A percentile compares a stretch with the other conserved stretches of the same genome.
Conservation (phyloP, 1,140 invertebrate species). For the Drosophila orena region DNA sequence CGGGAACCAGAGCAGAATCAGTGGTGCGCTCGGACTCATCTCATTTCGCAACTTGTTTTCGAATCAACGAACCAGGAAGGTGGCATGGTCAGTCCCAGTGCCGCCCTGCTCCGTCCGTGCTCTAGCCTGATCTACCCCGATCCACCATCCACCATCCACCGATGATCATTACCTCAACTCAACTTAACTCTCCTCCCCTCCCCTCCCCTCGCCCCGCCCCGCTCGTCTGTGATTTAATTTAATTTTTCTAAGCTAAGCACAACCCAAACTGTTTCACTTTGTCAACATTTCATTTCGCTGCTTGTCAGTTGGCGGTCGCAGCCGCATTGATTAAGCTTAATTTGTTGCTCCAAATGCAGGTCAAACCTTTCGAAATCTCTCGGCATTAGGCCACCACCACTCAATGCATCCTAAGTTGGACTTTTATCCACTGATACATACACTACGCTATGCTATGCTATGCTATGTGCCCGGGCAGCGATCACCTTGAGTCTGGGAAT, state of each 20-base stretch:
- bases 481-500: constrained; percentile 27
- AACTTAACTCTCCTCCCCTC: too few relatives aligned
- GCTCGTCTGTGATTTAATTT: constrained; percentile 41
- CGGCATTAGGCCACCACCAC: constrained; percentile 16
- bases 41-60: constrained; percentile 54
- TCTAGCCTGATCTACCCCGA: neutral
- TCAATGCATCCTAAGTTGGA: constrained; percentile 3
- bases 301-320: constrained; percentile 38
- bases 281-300: constrained; percentile 44
- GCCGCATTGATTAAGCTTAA: constrained; percentile 54
- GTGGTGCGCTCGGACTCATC: constrained; percentile 42
- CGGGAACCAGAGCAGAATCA: constrained; percentile 36
- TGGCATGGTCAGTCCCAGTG: constrained; percentile 11
- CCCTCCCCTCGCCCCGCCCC: neutral
- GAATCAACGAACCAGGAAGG: constrained; percentile 55
- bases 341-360: constrained; percentile 52
- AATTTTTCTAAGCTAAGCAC: constrained; percentile 56
- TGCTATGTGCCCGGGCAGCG: neutral
- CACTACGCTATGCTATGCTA: neutral
- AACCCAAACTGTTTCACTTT: constrained; percentile 52
- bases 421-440: neutral
- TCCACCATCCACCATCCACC: neutral
- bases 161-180: constrained; percentile 37
- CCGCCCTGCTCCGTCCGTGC: neutral
- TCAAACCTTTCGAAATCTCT: constrained; percentile 53